These are phyloP conservation scores for Centropus bengalensis DNA, from an alignment of 2,113 vertebrate genomes.

Conservation along the genomic window DNA sequence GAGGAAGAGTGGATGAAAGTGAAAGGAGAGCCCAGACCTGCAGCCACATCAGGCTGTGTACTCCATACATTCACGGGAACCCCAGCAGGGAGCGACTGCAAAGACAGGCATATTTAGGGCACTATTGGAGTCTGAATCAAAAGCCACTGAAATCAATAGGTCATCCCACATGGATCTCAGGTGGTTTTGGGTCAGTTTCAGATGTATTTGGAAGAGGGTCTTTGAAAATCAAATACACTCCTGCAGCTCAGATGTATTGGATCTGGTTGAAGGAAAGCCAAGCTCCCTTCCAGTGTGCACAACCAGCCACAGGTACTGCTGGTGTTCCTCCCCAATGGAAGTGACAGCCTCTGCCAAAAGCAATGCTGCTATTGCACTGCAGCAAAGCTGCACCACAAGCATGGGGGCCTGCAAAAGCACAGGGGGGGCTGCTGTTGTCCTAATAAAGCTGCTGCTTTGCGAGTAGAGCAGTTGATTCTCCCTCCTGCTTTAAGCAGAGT, in stretches of 20 bases:
- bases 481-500: neutral
- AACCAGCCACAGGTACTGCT: neutral
- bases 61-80: neutral
- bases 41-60: neutral
- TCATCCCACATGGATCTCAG: neutral
- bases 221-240: neutral
- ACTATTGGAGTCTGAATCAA: neutral
- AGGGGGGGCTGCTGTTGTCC: neutral
- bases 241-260: neutral
- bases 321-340: neutral
- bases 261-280: neutral
- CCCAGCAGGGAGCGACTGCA: neutral
- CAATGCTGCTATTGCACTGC: neutral
- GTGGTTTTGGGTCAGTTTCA: neutral
- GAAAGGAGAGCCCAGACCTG: neutral
- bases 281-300: neutral
- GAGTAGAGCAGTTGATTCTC: neutral
- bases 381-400: neutral
- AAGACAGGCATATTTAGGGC: neutral
- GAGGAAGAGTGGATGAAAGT: neutral
- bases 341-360: neutral
- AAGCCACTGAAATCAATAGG: neutral
- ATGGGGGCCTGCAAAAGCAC: neutral
- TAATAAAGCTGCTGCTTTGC: neutral
- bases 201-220: neutral